Evolutionary conservation across 2,797 vertebrate species (phyloP).

Genomic region (Brotula barbata): DNA sequence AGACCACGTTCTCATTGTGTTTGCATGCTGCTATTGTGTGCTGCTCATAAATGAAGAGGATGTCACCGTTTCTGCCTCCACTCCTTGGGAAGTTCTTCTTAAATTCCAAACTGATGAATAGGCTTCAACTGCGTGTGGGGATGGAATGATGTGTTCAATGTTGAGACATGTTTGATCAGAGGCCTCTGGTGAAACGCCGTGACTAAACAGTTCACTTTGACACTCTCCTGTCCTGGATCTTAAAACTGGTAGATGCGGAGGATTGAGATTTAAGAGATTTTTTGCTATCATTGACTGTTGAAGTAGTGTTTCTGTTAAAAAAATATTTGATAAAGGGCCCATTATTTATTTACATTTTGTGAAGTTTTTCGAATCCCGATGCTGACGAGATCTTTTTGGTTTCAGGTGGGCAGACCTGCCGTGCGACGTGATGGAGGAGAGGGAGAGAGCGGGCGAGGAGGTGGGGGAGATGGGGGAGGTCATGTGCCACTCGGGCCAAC

Average conservation of each 20-base stretch:
- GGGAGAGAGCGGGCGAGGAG: constrained; percentile 44
- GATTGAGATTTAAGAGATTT: no score
- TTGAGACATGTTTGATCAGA: background rate
- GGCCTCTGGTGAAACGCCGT: no score
- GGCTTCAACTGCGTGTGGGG: background rate
- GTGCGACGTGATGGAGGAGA: constrained; percentile 78
- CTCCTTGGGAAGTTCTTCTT: background rate
- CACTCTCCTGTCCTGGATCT: no score
- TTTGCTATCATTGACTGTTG: no score
- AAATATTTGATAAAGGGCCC: no score
- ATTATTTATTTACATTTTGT: no score
- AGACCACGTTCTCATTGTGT: background rate
- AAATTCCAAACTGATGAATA: background rate
- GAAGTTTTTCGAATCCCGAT: no score
- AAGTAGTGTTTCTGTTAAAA: no score
- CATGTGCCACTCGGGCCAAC: constrained; percentile 71
- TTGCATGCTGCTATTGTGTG: background rate
- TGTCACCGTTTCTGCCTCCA: no score
- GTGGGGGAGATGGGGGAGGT: constrained; percentile 61
- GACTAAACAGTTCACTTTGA: no score
- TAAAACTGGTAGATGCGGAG: no score
- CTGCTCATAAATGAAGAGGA: background rate
- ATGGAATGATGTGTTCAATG: background rate
- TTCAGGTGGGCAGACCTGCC: constrained; percentile 80
- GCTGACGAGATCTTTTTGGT: no score